These are phyloP conservation scores for Chironomus striatipennis DNA, from an alignment of 1,140 invertebrate genomes.

Conservation along the genomic window DNA sequence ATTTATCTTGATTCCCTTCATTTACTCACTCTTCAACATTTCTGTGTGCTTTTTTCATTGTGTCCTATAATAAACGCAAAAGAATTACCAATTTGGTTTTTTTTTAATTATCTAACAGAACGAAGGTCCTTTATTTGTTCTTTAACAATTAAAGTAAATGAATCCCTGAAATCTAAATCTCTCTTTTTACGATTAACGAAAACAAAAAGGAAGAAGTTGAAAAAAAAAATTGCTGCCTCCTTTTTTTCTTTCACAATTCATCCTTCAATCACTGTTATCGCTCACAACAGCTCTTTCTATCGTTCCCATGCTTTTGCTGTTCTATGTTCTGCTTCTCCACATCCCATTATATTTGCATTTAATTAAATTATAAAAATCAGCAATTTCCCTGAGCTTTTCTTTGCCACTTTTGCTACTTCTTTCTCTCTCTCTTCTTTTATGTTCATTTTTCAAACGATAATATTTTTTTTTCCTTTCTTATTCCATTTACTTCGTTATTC, in stretches of 20 bases:
- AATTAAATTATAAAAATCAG: conserved; percentile 10
- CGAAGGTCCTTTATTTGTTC: not conserved
- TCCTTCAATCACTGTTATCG: not conserved
- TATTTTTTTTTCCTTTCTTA: not conserved
- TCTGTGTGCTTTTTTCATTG: no score
- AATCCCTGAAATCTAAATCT: not conserved
- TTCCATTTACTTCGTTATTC: not conserved
- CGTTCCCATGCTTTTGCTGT: no score
- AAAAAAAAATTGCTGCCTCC: not conserved
- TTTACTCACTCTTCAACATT: not conserved
- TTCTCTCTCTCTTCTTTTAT: not conserved
- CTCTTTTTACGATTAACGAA: not conserved
- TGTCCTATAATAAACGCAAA: no score
- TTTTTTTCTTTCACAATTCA: not conserved
- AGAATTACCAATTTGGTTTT: no score
- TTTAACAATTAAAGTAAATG: not conserved
- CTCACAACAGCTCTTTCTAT: no score
- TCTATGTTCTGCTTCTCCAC: not conserved
- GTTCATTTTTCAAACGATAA: not conserved
- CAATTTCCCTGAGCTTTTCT: not conserved
- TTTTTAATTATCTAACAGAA: no score
- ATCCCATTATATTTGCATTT: not conserved
- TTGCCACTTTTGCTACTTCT: no score
- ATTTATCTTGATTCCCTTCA: conserved; percentile 1
- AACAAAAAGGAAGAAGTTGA: no score